Conservation (phyloP, 2,888 invertebrate genomes). For the Orthosia cruda region DNA sequence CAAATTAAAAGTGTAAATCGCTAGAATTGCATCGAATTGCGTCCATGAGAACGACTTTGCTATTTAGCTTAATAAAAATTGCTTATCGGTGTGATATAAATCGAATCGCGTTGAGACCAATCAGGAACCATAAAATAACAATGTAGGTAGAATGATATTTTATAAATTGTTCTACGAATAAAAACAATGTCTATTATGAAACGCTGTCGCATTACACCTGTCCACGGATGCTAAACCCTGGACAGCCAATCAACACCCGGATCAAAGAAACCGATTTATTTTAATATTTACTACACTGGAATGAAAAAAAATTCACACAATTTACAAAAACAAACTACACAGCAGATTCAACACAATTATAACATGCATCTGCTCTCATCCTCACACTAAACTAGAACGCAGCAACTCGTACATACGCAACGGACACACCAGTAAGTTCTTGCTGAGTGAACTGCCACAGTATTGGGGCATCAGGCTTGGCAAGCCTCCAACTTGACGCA, state of each 20-base stretch:
- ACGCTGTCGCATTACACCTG: not conserved
- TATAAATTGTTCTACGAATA: too few relatives aligned
- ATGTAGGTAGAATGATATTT: too few relatives aligned
- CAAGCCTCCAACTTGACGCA: constrained; percentile 50
- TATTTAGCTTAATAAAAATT: too few relatives aligned
- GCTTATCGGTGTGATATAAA: too few relatives aligned
- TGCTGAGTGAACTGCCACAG: constrained; percentile 55
- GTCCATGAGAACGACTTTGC: too few relatives aligned
- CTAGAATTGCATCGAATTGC: too few relatives aligned
- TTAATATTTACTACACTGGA: too few relatives aligned
- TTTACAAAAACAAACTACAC: not conserved
- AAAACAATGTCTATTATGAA: not conserved
- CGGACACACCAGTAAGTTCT: constrained; percentile 46
- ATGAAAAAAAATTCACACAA: not conserved
- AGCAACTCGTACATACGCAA: constrained; percentile 24
- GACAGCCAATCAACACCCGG: too few relatives aligned
- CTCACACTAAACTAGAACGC: constrained; percentile 12
- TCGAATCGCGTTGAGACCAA: too few relatives aligned
- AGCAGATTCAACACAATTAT: not conserved
- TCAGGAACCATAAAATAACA: too few relatives aligned
- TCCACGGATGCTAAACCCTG: not conserved
- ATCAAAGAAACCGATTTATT: too few relatives aligned
- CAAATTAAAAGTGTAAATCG: too few relatives aligned
- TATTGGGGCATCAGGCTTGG: constrained; percentile 57
- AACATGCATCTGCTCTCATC: not conserved